Percentiles rank a stretch among this genome's conserved stretches.
Conservation (phyloP, 2,888 invertebrate species). For the Dryobota labecula region DNA sequence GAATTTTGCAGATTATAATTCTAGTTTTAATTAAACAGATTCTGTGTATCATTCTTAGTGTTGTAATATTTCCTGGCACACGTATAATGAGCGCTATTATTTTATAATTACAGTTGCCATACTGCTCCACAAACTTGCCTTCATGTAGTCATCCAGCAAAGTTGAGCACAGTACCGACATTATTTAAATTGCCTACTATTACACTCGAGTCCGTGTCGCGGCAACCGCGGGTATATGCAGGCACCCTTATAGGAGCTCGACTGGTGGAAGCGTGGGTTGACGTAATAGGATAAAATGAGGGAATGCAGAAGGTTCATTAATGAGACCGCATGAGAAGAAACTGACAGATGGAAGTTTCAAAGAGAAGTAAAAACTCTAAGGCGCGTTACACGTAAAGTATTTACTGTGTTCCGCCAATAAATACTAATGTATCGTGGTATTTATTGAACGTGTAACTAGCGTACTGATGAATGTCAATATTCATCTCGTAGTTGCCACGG, state of each 20-base stretch:
- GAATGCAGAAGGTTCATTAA: constrained; percentile 45
- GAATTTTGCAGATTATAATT: constrained; percentile 42
- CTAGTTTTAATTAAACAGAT: constrained; percentile 44
- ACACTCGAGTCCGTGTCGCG: constrained; percentile 40
- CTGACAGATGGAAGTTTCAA: neutral
- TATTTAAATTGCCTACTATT: constrained; percentile 60
- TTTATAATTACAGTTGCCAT: constrained; percentile 14
- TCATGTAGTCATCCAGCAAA: constrained; percentile 34
- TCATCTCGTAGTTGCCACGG: too few relatives aligned
- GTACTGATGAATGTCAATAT: too few relatives aligned
- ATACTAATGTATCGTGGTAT: too few relatives aligned
- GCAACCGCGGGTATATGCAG: constrained; percentile 42
- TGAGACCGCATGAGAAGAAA: constrained; percentile 9
- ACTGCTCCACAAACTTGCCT: constrained; percentile 14
- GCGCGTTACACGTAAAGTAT: too few relatives aligned
- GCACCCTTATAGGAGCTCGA: constrained; percentile 36
- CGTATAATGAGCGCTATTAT: constrained; percentile 9
- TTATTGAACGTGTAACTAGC: too few relatives aligned
- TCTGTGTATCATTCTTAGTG: constrained; percentile 21
- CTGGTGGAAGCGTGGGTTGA: constrained; percentile 32
- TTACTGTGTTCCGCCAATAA: too few relatives aligned
- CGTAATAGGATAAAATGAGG: constrained; percentile 24
- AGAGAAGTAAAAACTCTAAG: neutral
- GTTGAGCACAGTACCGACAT: constrained; percentile 37
- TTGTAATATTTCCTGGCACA: constrained; percentile 19